Evolutionary conservation across 35 echinoderm and acorn worm species (phyloP).

Genomic region (Apostichopus parvimensis): DNA sequence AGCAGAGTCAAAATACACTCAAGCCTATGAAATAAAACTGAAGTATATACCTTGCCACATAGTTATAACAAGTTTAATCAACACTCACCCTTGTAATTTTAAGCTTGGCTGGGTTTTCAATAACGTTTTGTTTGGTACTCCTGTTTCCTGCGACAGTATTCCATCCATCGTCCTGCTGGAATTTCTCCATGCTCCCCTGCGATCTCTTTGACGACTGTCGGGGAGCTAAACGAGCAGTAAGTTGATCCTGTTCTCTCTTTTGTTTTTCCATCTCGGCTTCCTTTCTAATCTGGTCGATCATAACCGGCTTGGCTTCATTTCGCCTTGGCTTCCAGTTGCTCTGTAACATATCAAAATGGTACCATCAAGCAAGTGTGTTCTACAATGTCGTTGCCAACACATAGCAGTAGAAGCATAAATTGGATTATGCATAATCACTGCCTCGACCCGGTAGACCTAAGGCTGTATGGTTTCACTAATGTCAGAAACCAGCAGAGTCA

Average conservation of each 20-base stretch:
- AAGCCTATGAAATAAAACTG: too few relatives aligned
- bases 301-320: slow-evolving; percentile 72
- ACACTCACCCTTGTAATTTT: slow-evolving; percentile 83
- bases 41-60: too few relatives aligned
- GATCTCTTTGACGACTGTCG: not conserved
- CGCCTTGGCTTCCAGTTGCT: slow-evolving; percentile 84
- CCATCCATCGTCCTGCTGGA: slow-evolving; percentile 76
- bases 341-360: slow-evolving; percentile 7
- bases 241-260: not conserved
- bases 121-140: slow-evolving; percentile 54
- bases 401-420: not conserved
- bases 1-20: too few relatives aligned
- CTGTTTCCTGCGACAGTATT: slow-evolving; percentile 64
- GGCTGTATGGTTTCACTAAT: too few relatives aligned
- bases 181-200: slow-evolving; percentile 46
- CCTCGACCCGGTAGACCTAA: too few relatives aligned
- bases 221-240: slow-evolving; percentile 5
- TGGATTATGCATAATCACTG: too few relatives aligned
- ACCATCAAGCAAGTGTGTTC: too few relatives aligned
- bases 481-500: too few relatives aligned
- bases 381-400: not conserved
- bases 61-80: too few relatives aligned
- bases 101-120: slow-evolving; percentile 82
- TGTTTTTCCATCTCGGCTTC: slow-evolving; percentile 45
- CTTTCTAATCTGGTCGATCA: slow-evolving; percentile 79